Evolutionary conservation across 2,797 vertebrate species (phyloP).

Genomic region (Mormyrus hasselquistii): DNA sequence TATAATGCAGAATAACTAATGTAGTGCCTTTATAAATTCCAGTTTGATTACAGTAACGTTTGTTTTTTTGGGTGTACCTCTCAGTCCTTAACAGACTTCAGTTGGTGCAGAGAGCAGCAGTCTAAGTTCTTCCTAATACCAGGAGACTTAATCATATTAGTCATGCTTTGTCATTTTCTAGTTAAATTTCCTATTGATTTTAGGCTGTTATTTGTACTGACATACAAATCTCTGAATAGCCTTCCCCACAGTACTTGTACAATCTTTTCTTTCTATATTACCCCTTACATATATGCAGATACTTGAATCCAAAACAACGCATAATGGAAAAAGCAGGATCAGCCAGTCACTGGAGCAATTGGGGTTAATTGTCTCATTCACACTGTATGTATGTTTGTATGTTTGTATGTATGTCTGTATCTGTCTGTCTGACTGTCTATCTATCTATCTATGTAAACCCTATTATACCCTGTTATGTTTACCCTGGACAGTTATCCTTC

Average conservation of each 20-base stretch:
- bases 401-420: background rate
- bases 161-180: background rate
- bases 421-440: no score
- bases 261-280: background rate
- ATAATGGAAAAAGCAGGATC: background rate
- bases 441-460: no score
- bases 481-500: no score
- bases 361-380: background rate
- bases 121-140: background rate
- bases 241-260: background rate
- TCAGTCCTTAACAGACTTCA: background rate
- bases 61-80: background rate
- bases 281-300: background rate
- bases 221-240: background rate
- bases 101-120: background rate
- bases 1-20: background rate
- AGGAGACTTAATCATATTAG: background rate
- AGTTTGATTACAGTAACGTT: background rate
- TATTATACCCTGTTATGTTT: no score
- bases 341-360: background rate
- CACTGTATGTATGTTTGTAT: background rate
- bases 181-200: background rate
- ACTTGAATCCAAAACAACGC: background rate
- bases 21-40: background rate
- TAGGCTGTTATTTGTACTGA: background rate